phyloP scores from a whole-genome alignment of 2,888 invertebrate species.

The Andrena praecox region DNA sequence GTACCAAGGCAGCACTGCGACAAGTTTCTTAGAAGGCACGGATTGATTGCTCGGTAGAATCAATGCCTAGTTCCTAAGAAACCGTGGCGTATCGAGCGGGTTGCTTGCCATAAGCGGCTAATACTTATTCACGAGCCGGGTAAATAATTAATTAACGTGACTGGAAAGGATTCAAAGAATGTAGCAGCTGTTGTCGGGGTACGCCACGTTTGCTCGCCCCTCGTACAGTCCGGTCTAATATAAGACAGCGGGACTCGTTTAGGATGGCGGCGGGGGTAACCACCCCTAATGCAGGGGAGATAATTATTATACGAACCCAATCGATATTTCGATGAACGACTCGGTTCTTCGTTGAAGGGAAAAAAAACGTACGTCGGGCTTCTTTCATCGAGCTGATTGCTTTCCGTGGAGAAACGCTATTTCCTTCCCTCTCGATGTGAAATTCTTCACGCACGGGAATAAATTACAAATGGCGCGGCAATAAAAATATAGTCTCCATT shows the following conservation, averaged over 20 bases:
- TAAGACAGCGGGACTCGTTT: slow-evolving; percentile 68
- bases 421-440: background rate
- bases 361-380: slow-evolving; percentile 63
- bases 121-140: slow-evolving; percentile 73
- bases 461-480: background rate
- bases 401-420: slow-evolving; percentile 17
- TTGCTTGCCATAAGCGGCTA: slow-evolving; percentile 56
- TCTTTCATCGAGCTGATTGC: slow-evolving; percentile 22
- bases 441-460: background rate
- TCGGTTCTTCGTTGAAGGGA: slow-evolving; percentile 65
- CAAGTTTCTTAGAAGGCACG: slow-evolving; percentile 58
- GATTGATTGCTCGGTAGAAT: slow-evolving; percentile 62
- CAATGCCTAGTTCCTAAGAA: slow-evolving; percentile 63
- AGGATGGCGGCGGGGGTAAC: slow-evolving; percentile 70
- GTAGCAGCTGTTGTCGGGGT: slow-evolving; percentile 72
- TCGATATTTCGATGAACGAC: slow-evolving; percentile 82
- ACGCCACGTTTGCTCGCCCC: slow-evolving; percentile 44
- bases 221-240: slow-evolving; percentile 74
- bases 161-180: slow-evolving; percentile 69
- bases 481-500: no score
- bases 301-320: slow-evolving; percentile 84
- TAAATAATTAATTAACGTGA: slow-evolving; percentile 78
- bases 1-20: slow-evolving; percentile 43
- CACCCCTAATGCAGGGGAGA: slow-evolving; percentile 81
- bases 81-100: slow-evolving; percentile 39